Conservation (phyloP, 2,113 vertebrate genomes). For the Platichthys flesus region DNA sequence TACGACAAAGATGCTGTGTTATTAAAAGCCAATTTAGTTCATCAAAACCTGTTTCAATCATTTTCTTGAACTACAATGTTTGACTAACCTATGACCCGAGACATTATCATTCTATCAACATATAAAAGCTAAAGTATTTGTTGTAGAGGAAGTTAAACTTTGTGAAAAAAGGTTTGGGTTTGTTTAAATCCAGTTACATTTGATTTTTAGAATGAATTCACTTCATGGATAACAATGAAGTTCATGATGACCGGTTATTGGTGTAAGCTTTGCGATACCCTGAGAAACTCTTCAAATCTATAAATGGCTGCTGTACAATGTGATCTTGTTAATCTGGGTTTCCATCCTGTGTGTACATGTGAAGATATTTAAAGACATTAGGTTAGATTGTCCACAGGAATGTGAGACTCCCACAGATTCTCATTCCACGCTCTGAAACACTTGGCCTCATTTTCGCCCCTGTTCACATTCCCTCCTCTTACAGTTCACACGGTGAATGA, state of each 20-base stretch:
- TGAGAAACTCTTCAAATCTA: slow-evolving; percentile 29
- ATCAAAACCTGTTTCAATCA: too few species aligned
- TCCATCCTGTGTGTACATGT: slow-evolving; percentile 40
- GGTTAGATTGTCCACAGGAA: slow-evolving; percentile 71
- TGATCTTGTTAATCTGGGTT: slow-evolving; percentile 44
- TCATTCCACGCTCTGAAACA: slow-evolving; percentile 57
- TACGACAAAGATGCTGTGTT: too few species aligned
- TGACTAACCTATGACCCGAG: too few species aligned
- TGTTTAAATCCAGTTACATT: too few species aligned
- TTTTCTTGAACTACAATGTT: too few species aligned
- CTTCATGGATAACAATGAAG: background rate
- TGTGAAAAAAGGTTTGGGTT: too few species aligned
- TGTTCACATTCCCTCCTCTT: slow-evolving; percentile 15
- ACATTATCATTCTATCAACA: too few species aligned
- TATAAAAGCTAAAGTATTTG: too few species aligned
- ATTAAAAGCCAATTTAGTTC: too few species aligned
- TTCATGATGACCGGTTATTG: background rate
- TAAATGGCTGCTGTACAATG: slow-evolving; percentile 29
- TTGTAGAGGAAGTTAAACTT: too few species aligned
- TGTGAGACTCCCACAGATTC: slow-evolving; percentile 66
- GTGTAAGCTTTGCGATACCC: background rate
- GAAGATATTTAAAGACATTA: slow-evolving; percentile 73
- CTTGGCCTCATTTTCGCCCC: slow-evolving; percentile 59
- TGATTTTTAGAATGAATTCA: too few species aligned
- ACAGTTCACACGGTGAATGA: background rate